Percentiles rank a stretch among this genome's conserved stretches.
Evolutionary conservation across 2,113 vertebrate genomes (phyloP).

Genomic region (Pelecanus crispus): DNA sequence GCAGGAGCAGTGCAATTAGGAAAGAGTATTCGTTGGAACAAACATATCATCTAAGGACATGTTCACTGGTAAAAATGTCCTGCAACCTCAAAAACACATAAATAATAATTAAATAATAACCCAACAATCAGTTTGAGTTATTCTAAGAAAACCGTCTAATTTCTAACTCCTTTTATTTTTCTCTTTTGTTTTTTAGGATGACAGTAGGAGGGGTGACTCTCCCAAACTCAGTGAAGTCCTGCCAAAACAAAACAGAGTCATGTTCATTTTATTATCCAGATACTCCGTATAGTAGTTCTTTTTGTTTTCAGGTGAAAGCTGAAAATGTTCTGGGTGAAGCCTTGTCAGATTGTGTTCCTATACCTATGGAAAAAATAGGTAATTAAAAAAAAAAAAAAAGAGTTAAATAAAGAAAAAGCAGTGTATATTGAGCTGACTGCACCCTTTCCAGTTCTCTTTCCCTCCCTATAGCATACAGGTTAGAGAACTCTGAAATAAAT

Average conservation of each 20-base stretch:
- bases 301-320: slow-evolving; percentile 61
- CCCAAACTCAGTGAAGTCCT: fast-evolving
- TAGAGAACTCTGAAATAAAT: background rate
- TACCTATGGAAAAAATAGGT: slow-evolving; percentile 51
- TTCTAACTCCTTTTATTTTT: background rate
- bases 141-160: background rate
- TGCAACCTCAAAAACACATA: background rate
- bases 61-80: background rate
- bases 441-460: background rate
- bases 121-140: background rate
- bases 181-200: background rate
- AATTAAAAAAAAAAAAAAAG: background rate
- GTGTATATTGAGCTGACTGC: background rate
- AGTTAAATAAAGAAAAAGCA: background rate
- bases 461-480: background rate
- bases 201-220: background rate
- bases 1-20: background rate
- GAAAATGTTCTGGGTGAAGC: slow-evolving; percentile 55
- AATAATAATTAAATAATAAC: background rate
- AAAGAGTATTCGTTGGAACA: background rate
- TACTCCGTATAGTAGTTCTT: background rate
- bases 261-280: slow-evolving; percentile 3
- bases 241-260: background rate
- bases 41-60: background rate
- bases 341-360: background rate